Evolutionary conservation across 2,797 vertebrate genomes (phyloP).

Genomic region (Cetoscarus ocellatus): DNA sequence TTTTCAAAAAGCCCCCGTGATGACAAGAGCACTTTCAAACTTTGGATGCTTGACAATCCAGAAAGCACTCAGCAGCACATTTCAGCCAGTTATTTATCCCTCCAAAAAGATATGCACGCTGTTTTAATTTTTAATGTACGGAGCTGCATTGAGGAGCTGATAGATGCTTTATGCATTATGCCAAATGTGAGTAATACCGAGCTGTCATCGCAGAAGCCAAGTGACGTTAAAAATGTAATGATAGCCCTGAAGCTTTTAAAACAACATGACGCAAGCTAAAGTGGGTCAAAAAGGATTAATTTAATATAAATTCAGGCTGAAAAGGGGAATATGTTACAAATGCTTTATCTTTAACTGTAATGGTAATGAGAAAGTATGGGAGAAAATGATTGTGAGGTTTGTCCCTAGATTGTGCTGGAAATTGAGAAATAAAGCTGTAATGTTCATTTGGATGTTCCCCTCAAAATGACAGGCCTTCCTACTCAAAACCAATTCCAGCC

Average conservation of each 20-base stretch:
- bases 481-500: too few relatives aligned
- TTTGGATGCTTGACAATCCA: background rate
- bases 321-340: background rate
- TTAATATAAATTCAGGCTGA: conserved; percentile 11
- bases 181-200: conserved; percentile 25
- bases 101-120: conserved; percentile 7
- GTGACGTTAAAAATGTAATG: conserved; percentile 14
- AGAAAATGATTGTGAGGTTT: background rate
- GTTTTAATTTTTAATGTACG: conserved; percentile 20
- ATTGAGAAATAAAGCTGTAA: too few relatives aligned
- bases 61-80: conserved; percentile 1
- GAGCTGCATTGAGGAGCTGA: conserved; percentile 10
- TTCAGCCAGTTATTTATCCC: conserved; percentile 20
- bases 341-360: background rate
- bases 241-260: conserved; percentile 14
- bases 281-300: conserved; percentile 6
- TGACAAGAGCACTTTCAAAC: conserved; percentile 4
- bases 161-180: conserved; percentile 22
- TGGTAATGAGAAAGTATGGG: background rate
- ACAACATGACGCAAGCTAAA: conserved; percentile 21
- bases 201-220: conserved; percentile 22
- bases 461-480: too few relatives aligned
- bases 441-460: too few relatives aligned
- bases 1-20: background rate
- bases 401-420: too few relatives aligned